Percentiles rank a stretch among this genome's conserved stretches.
phyloP scores from a whole-genome alignment of 1,140 invertebrate genomes.

The Tenebrio molitor region DNA sequence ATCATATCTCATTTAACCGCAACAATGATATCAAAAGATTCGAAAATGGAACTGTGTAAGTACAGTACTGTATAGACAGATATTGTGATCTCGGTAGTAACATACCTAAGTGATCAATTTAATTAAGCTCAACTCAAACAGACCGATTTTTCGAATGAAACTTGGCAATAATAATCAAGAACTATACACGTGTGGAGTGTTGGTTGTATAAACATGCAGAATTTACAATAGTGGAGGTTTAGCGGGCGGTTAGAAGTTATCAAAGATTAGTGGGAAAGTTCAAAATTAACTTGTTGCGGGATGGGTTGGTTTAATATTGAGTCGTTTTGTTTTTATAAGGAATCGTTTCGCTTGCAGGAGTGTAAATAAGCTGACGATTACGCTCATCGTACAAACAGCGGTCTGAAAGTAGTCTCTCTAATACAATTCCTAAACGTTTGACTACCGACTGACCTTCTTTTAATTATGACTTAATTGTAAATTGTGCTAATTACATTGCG shows the following conservation, averaged over 20 bases:
- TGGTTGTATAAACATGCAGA: background rate
- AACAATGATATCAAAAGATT: conserved; percentile 24
- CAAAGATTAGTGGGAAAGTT: conserved; percentile 8
- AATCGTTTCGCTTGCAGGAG: background rate
- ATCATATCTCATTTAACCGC: conserved; percentile 11
- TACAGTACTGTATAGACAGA: no score
- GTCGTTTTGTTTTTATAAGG: conserved; percentile 28
- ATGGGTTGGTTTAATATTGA: conserved; percentile 12
- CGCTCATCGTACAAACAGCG: no score
- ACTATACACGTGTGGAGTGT: background rate
- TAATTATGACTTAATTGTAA: no score
- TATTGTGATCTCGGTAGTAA: background rate
- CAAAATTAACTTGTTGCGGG: conserved; percentile 30
- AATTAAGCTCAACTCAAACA: background rate
- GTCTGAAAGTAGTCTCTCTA: no score
- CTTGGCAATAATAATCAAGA: background rate
- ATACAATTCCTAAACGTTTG: no score
- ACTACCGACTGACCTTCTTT: no score
- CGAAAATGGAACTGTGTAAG: background rate
- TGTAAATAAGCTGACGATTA: conserved; percentile 1
- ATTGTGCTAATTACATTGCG: no score
- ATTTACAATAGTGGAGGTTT: background rate
- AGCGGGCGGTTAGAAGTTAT: background rate
- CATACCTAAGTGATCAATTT: background rate
- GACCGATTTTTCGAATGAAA: background rate